phyloP scores from a whole-genome alignment of 2,888 invertebrate species.

The Stenotaenia linearis region DNA sequence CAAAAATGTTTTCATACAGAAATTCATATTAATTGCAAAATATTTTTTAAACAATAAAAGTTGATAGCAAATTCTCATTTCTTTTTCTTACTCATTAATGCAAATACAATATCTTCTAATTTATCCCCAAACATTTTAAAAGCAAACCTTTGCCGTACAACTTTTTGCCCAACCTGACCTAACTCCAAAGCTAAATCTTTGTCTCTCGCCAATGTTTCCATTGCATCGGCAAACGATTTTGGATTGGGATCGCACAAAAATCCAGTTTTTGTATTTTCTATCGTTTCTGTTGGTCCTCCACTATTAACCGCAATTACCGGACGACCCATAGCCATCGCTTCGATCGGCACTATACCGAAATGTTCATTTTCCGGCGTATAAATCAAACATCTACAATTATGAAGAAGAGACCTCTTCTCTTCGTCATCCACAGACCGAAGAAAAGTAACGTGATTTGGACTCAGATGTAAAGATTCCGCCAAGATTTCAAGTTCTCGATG shows the following conservation, averaged over 20 bases:
- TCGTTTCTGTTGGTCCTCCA: slow-evolving; percentile 93
- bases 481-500: slow-evolving; percentile 67
- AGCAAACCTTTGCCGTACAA: slow-evolving; percentile 75
- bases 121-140: slow-evolving; percentile 70
- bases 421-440: slow-evolving; percentile 80
- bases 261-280: slow-evolving; percentile 72
- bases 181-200: slow-evolving; percentile 58
- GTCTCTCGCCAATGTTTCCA: slow-evolving; percentile 62
- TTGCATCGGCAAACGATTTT: slow-evolving; percentile 68
- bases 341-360: slow-evolving; percentile 98
- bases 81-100: neutral
- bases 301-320: slow-evolving; percentile 93
- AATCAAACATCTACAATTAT: slow-evolving; percentile 68
- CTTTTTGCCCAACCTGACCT: slow-evolving; percentile 67
- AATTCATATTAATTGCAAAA: no score
- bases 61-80: neutral
- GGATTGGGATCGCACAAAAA: slow-evolving; percentile 67
- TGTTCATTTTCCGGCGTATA: slow-evolving; percentile 97
- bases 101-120: slow-evolving; percentile 53
- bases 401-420: slow-evolving; percentile 75
- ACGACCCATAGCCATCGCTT: slow-evolving; percentile 90
- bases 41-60: neutral
- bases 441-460: slow-evolving; percentile 66
- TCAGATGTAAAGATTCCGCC: slow-evolving; percentile 59
- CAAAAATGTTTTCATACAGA: no score